Evolutionary conservation across 2,797 vertebrate species (phyloP), one percentile per base, ranked within the genome.

Genomic region (Silurus aristotelis): DNA sequence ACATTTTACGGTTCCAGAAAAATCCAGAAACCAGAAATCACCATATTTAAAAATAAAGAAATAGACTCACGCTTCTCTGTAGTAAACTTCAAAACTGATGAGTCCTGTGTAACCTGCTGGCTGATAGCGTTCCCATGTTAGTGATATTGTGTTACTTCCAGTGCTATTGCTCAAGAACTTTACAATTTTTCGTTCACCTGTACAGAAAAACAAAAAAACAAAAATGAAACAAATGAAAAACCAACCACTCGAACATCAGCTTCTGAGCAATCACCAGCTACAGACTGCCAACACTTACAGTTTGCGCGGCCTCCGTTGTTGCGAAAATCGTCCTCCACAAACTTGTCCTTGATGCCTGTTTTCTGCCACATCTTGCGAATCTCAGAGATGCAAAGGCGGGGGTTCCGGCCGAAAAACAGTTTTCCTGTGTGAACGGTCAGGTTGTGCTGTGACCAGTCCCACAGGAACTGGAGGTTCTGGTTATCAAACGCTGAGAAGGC

Each of bases 391-490:
- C 98, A 99, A 46, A 99, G 93, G 83, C 97, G 99, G 56, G 97
- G 98, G 92, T 99, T 99, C 90, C 95, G 96, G 2, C 96, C 95
- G 83, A 99, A 99, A 91, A 94, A 97, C 91, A 99, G 96, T 81
- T 97, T 98, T 63, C 98, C 98, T 0, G 93, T 88, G 77, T 92
- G 95, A 93, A 99, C 97, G 63, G 97, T 99, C 91, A 99, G 93
- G 92, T 99, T 99, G 91, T 98, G 98, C 89, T 97, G 97, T 87
- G 96, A 96, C 98, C 98, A 99, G 94, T 99, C 98, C 98, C 98
- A 99, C 2, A 99, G 95, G 83, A 97, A 97, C 94, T 99, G 97
- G 63, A 99, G 94, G 91, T 99, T 96, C 92, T 98, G 97, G 96
- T 99, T 99, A 92, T 99, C 97, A 20, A 98, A 93, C 5, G 97